A percentile compares a stretch with the other conserved stretches of the same genome.
Evolutionary conservation across 2,113 vertebrate species (phyloP).

Genomic region (Larimichthys polyactis): DNA sequence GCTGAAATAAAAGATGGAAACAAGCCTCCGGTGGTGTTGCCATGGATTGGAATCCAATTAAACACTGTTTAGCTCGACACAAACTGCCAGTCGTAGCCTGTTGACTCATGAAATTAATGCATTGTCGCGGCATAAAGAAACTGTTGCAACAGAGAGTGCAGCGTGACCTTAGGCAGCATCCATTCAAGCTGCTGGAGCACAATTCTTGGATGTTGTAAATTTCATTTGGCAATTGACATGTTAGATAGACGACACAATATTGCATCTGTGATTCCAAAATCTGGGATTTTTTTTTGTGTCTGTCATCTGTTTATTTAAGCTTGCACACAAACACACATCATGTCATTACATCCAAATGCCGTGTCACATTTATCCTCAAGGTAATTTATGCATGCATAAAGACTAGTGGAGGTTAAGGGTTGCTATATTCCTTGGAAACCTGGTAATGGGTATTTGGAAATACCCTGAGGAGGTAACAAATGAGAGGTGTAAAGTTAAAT

Average conservation of each 20-base stretch:
- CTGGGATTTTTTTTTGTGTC: neutral
- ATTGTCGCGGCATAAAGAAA: constrained; percentile 81
- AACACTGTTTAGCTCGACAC: constrained; percentile 83
- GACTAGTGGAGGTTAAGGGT: constrained; percentile 83
- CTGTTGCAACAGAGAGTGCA: constrained; percentile 66
- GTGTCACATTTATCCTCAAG: constrained; percentile 69
- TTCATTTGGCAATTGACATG: constrained; percentile 47
- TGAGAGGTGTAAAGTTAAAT: constrained; percentile 86
- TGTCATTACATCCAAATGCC: constrained; percentile 67
- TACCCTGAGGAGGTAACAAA: constrained; percentile 83
- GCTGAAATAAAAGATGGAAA: constrained; percentile 79
- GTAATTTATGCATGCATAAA: constrained; percentile 81
- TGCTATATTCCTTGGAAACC: constrained; percentile 74
- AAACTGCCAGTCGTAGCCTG: constrained; percentile 82
- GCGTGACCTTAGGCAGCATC: constrained; percentile 63
- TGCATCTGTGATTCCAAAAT: constrained; percentile 34
- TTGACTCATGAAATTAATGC: constrained; percentile 87
- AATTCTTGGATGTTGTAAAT: constrained; percentile 65
- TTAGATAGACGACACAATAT: constrained; percentile 43
- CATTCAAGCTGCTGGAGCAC: constrained; percentile 58
- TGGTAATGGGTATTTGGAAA: constrained; percentile 85
- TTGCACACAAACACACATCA: constrained; percentile 41
- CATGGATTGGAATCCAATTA: constrained; percentile 86
- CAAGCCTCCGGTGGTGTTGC: constrained; percentile 78
- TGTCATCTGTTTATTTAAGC: constrained; percentile 43